Conservation (phyloP, 2,888 invertebrate species). For the Chrysomela aeneicollis region DNA sequence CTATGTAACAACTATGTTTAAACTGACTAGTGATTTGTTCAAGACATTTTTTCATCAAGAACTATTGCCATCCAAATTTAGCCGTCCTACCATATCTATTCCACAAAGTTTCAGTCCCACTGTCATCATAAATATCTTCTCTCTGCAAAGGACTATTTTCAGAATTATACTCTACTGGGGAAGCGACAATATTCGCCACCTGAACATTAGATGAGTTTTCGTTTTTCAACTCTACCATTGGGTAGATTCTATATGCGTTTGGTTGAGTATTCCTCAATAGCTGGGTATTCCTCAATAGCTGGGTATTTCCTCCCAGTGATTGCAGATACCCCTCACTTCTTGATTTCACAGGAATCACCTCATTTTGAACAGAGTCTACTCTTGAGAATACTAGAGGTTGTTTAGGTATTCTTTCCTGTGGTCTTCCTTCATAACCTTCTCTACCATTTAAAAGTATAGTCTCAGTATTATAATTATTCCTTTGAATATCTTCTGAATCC, state of each 20-base stretch:
- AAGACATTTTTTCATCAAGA: not conserved
- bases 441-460: conserved; percentile 3
- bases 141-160: not conserved
- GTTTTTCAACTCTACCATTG: not conserved
- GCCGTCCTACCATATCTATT: conserved; percentile 38
- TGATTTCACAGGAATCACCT: conserved; percentile 4
- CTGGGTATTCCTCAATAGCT: conserved; percentile 12
- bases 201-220: conserved; percentile 24
- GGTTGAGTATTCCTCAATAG: conserved; percentile 30
- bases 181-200: conserved; percentile 18
- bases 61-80: conserved; percentile 15
- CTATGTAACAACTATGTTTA: conserved; percentile 32
- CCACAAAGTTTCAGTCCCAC: conserved; percentile 24
- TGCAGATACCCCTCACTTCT: conserved; percentile 10
- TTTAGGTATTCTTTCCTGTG: conserved; percentile 22
- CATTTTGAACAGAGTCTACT: not conserved
- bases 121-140: conserved; percentile 21
- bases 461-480: conserved; percentile 23
- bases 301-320: not conserved
- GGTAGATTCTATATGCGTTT: conserved; percentile 8
- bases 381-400: not conserved
- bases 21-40: conserved; percentile 25
- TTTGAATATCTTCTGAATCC: conserved; percentile 32
- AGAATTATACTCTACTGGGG: conserved; percentile 3
- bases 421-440: not conserved